phyloP scores from a whole-genome alignment of 2,797 vertebrate species.

The Neostethus bicornis region DNA sequence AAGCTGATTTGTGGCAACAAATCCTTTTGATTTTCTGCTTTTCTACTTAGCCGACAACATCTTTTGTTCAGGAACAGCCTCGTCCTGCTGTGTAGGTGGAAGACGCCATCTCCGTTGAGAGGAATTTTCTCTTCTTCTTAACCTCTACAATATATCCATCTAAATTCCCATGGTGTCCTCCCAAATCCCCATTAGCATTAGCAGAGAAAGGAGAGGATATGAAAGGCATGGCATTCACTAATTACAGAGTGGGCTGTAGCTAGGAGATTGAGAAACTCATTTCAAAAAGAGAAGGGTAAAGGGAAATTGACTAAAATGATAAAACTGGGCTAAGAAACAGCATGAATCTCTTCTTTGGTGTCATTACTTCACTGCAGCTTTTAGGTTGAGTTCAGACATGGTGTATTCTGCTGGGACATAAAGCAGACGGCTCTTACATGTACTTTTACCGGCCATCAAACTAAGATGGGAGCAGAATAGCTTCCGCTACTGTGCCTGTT shows the following conservation, averaged over 20 bases:
- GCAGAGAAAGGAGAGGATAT: constrained; percentile 37
- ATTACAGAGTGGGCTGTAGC: constrained; percentile 51
- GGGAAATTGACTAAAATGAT: not conserved
- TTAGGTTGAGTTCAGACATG: constrained; percentile 14
- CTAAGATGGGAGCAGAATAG: constrained; percentile 13
- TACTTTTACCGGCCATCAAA: constrained; percentile 20
- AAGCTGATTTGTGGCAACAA: constrained; percentile 13
- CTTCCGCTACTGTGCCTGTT: not conserved
- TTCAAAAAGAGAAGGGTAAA: constrained; percentile 14
- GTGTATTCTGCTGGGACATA: constrained; percentile 5
- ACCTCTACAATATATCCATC: constrained; percentile 36
- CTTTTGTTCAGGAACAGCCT: constrained; percentile 42
- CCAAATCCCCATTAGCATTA: constrained; percentile 37
- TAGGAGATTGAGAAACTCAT: constrained; percentile 56
- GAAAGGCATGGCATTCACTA: constrained; percentile 52
- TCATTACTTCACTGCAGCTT: constrained; percentile 17
- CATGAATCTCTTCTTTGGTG: constrained; percentile 23
- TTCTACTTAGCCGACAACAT: constrained; percentile 58
- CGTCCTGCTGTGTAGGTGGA: constrained; percentile 40
- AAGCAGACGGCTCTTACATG: constrained; percentile 20
- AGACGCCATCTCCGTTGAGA: constrained; percentile 44
- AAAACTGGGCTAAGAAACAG: constrained; percentile 40
- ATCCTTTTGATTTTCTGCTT: constrained; percentile 41
- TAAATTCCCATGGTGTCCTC: constrained; percentile 31
- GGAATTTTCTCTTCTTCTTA: constrained; percentile 41